phyloP scores from a whole-genome alignment of 2,797 vertebrate genomes.

The Phaenicophaeus curvirostris region DNA sequence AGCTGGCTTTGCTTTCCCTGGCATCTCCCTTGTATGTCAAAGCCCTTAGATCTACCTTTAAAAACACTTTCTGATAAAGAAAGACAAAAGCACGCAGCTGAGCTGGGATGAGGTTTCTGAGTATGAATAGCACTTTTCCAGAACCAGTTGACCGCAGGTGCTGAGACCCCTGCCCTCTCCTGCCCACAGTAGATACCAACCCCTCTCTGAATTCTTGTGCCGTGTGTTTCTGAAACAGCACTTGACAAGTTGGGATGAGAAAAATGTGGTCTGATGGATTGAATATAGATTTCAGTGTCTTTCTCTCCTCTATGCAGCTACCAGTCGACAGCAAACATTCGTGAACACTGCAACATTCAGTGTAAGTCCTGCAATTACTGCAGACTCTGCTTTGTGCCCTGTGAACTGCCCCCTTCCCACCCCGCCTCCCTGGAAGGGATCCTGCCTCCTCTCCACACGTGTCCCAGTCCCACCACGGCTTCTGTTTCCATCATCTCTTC shows the following conservation, averaged over 20 bases:
- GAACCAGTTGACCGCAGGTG: background rate
- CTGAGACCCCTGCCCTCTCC: background rate
- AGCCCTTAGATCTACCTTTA: background rate
- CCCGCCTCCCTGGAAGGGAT: too few species aligned
- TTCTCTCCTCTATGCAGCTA: background rate
- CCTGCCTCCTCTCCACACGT: too few species aligned
- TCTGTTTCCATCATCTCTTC: background rate
- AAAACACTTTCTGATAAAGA: background rate
- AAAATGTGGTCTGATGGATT: background rate
- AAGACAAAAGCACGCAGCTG: accelerated
- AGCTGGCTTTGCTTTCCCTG: background rate
- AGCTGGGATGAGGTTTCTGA: background rate
- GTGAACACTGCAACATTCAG: background rate
- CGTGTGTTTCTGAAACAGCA: accelerated
- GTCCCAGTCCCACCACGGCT: background rate
- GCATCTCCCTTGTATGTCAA: background rate
- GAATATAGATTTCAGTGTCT: background rate
- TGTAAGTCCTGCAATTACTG: background rate
- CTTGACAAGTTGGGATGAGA: accelerated
- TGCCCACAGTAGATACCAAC: background rate
- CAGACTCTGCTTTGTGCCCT: background rate
- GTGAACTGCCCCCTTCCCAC: accelerated
- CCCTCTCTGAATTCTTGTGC: accelerated
- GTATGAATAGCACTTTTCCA: background rate
- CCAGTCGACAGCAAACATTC: background rate